phyloP scores from a whole-genome alignment of 2,797 vertebrate species.

The Heteromormyrus szaboi region DNA sequence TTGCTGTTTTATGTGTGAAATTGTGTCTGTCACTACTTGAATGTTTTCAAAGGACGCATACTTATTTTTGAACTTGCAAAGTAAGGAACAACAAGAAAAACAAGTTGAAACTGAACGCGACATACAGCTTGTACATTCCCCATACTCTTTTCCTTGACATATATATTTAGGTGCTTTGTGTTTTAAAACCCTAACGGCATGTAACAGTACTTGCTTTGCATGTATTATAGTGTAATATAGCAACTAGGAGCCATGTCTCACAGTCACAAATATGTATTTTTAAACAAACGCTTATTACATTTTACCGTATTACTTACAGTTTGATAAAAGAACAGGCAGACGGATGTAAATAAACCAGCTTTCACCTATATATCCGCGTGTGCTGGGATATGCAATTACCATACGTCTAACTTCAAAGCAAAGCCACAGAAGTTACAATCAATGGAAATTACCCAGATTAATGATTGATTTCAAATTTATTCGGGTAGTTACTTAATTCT shows the following conservation, averaged over 20 bases:
- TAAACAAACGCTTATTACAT: neutral
- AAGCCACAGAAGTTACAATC: neutral
- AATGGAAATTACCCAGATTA: neutral
- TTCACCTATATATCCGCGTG: neutral
- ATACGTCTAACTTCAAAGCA: neutral
- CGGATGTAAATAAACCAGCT: neutral
- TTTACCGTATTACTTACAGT: neutral
- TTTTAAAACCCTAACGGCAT: neutral
- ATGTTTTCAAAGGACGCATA: neutral
- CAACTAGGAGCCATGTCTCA: neutral
- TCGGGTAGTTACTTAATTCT: neutral
- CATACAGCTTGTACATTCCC: neutral
- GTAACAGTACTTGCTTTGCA: neutral
- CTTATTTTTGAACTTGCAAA: neutral
- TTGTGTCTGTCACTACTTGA: neutral
- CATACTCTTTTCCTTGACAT: neutral
- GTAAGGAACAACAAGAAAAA: neutral
- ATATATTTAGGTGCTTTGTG: neutral
- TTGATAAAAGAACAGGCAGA: neutral
- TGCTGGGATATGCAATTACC: neutral
- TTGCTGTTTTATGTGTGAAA: slow-evolving; percentile 3
- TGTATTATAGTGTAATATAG: neutral
- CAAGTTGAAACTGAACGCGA: neutral
- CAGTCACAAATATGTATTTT: neutral
- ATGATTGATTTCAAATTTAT: neutral